phyloP scores from a whole-genome alignment of 2,888 invertebrate genomes.

The Gastrophysa polygoni region DNA sequence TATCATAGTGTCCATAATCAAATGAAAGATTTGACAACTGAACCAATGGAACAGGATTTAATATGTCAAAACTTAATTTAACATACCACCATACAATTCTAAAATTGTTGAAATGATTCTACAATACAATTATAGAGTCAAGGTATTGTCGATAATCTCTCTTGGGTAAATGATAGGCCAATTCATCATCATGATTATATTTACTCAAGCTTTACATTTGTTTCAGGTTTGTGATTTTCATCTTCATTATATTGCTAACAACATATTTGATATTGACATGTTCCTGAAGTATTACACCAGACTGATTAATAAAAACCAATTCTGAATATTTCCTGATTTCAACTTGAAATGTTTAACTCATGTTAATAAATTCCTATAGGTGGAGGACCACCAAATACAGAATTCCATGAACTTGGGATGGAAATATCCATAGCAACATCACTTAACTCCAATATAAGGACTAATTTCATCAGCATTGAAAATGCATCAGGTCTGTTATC shows the following conservation, averaged over 20 bases:
- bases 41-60: too few relatives aligned
- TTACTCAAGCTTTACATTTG: background rate
- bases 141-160: background rate
- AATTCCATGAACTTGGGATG: conserved; percentile 77
- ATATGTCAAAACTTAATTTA: too few relatives aligned
- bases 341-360: conserved; percentile 3
- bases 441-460: conserved; percentile 60
- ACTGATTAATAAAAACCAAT: background rate
- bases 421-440: conserved; percentile 59
- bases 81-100: too few relatives aligned
- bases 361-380: conserved; percentile 66
- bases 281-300: background rate
- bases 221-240: conserved; percentile 9
- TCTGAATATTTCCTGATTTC: background rate
- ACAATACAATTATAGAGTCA: conserved; percentile 4
- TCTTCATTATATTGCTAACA: conserved; percentile 11
- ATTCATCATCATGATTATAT: background rate
- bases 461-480: conserved; percentile 62
- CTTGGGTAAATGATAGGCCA: conserved; percentile 2
- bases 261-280: background rate
- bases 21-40: too few relatives aligned
- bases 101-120: background rate
- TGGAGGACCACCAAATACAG: conserved; percentile 75
- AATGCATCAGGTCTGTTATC: conserved; percentile 83
- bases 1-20: too few relatives aligned